These are phyloP conservation scores for Euura lappo DNA, from an alignment of 1,140 invertebrate species.

Conservation along the genomic window DNA sequence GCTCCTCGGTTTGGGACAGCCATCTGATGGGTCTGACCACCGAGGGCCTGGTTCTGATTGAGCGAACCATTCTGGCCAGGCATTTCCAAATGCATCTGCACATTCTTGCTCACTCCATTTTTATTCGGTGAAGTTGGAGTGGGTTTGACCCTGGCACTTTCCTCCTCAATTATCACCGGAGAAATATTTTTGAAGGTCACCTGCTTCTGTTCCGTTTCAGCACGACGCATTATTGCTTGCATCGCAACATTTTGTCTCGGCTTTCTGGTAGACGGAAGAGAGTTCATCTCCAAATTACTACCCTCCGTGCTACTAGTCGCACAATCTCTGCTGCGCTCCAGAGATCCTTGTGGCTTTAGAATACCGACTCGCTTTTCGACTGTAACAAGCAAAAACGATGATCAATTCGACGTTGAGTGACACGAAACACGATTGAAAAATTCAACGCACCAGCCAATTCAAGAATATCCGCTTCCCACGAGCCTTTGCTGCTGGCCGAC, in stretches of 20 bases:
- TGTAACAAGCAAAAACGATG: slow-evolving; percentile 20
- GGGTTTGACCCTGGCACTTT: background rate
- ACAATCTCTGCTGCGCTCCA: slow-evolving; percentile 66
- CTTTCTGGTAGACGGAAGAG: slow-evolving; percentile 45
- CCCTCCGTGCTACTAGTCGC: slow-evolving; percentile 34
- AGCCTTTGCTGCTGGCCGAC: slow-evolving; percentile 47
- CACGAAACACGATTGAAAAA: background rate
- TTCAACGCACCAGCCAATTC: slow-evolving; percentile 31
- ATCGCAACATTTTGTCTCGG: slow-evolving; percentile 74
- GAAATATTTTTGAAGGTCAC: slow-evolving; percentile 53
- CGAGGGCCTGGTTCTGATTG: background rate
- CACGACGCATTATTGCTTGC: slow-evolving; percentile 71
- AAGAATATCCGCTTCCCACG: slow-evolving; percentile 40
- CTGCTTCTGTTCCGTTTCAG: slow-evolving; percentile 52
- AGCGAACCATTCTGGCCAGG: background rate
- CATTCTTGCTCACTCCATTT: background rate
- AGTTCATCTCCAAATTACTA: slow-evolving; percentile 46
- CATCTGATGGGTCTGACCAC: background rate
- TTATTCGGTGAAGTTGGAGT: slow-evolving; percentile 1
- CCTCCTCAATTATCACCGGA: slow-evolving; percentile 42
- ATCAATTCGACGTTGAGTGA: slow-evolving; percentile 7
- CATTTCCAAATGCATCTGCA: background rate
- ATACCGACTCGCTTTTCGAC: slow-evolving; percentile 70
- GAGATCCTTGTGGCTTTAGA: slow-evolving; percentile 71
- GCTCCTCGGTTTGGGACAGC: background rate